Evolutionary conservation across 2,113 vertebrate genomes (phyloP), one percentile per base, ranked within the genome.

Genomic region (Regulus satrapa): DNA sequence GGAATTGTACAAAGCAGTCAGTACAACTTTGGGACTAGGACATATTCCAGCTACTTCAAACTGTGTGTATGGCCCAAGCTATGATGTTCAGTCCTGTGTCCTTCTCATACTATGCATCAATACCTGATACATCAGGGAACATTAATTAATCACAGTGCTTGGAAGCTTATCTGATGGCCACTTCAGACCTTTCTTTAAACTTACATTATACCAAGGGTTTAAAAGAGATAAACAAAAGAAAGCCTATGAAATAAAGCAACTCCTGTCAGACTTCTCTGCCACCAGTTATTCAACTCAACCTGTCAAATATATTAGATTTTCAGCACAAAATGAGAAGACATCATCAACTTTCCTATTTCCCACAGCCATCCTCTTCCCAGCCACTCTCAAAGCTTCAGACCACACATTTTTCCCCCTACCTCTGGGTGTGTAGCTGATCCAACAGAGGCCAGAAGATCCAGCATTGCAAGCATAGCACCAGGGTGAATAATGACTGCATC

Each of bases 401-500:
- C 8, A 3, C 6, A 69, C 16, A 11, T 10, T 38, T 52, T 89
- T 56, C 11, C 6, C 19, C 97, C 97, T 98, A 99, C 99, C 98
- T 99, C 99, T n/a, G 99, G 99, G 94, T 99, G 99, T 45, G 98
- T 98, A 78, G 98, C 94, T 4, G 99, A 99, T 88, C 97, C 98
- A 68, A 99, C 98, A 13, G 99, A 99, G 88, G 99, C 98, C 94
- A 99, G 97, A 83, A 99, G 98, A 97, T 99, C 99, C 89, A 99
- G 90, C 98, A 99, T 99, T 16, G 99, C 99, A 21, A 99, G 98
- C 88, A 99, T 98, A 43, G 99, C 99, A 71, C 99, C 99, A 4
- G 99, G 99, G 92, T 99, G 99, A 95, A 99, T 99, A 94, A 99
- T 97, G 80, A 99, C 99, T 0, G 98, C 98, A 64, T 99, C 99